Evolutionary conservation across 2,888 invertebrate species (phyloP).

Genomic region (Andrena marginata): DNA sequence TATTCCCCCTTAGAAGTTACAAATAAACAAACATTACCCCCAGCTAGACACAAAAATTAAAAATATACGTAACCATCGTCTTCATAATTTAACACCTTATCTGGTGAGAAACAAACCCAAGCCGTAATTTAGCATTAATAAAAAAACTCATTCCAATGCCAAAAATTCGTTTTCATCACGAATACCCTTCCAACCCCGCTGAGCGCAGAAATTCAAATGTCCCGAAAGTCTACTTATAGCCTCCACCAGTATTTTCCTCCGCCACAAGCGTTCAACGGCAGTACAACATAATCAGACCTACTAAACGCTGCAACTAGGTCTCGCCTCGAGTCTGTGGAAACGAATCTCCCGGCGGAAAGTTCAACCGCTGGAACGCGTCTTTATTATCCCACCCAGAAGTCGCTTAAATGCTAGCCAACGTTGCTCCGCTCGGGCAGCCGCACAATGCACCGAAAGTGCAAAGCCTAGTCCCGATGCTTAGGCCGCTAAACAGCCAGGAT

Average conservation of each 20-base stretch:
- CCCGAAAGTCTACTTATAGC: too few species aligned
- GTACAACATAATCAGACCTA: constrained; percentile 5
- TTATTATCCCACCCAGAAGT: constrained; percentile 15
- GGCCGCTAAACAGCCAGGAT: background rate
- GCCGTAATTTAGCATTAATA: too few species aligned
- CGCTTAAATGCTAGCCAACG: background rate
- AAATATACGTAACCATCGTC: too few species aligned
- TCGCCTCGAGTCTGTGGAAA: background rate
- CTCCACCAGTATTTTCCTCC: background rate
- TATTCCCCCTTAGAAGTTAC: too few species aligned
- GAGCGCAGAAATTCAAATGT: too few species aligned
- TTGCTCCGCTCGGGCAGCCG: background rate
- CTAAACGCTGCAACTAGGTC: background rate
- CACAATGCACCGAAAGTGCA: constrained; percentile 34
- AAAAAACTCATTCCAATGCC: too few species aligned
- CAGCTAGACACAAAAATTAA: too few species aligned
- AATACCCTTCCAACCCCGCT: too few species aligned
- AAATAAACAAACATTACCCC: too few species aligned
- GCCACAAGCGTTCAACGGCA: background rate
- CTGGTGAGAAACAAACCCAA: too few species aligned
- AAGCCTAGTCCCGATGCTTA: constrained; percentile 10
- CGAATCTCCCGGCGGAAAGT: background rate
- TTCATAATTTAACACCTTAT: too few species aligned
- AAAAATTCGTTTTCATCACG: too few species aligned
- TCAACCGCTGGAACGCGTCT: background rate